Conservation (phyloP, 2,797 vertebrate genomes). For the Sylvilagus floridanus region DNA sequence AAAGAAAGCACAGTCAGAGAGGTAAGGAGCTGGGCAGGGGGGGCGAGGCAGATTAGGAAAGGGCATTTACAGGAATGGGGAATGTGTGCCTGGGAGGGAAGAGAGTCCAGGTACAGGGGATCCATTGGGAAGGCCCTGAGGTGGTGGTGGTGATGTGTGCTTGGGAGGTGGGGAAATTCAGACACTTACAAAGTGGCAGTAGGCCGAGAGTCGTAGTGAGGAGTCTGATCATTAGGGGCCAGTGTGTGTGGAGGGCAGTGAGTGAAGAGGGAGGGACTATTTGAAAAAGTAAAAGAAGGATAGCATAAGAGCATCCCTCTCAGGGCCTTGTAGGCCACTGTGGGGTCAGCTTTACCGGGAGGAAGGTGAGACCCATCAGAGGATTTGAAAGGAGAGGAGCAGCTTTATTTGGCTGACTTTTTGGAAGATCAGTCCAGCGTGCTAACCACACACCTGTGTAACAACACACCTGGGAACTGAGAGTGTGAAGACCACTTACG, state of each 20-base stretch:
- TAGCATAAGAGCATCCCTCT: not conserved
- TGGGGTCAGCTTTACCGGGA: not conserved
- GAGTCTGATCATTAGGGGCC: too few relatives aligned
- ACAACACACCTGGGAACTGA: not conserved
- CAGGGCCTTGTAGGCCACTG: not conserved
- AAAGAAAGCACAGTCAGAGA: not conserved
- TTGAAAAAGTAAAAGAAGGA: not conserved
- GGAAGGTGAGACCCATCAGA: not conserved
- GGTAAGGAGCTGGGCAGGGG: not conserved
- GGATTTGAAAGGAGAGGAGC: not conserved
- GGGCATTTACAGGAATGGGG: not conserved
- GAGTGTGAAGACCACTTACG: not conserved
- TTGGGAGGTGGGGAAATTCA: not conserved
- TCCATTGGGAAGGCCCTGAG: not conserved
- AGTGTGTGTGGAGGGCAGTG: not conserved
- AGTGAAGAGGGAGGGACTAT: not conserved
- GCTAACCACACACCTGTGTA: not conserved
- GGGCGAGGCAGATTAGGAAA: not conserved
- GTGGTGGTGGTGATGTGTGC: too few relatives aligned
- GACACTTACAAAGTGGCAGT: not conserved
- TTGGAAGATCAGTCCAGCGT: not conserved
- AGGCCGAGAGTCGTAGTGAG: not conserved
- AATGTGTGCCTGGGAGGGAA: not conserved
- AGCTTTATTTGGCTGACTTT: not conserved
- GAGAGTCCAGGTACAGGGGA: not conserved